These are phyloP conservation scores for Capreolus pygargus DNA, from an alignment of 2,113 vertebrate genomes.

Conservation along the genomic window DNA sequence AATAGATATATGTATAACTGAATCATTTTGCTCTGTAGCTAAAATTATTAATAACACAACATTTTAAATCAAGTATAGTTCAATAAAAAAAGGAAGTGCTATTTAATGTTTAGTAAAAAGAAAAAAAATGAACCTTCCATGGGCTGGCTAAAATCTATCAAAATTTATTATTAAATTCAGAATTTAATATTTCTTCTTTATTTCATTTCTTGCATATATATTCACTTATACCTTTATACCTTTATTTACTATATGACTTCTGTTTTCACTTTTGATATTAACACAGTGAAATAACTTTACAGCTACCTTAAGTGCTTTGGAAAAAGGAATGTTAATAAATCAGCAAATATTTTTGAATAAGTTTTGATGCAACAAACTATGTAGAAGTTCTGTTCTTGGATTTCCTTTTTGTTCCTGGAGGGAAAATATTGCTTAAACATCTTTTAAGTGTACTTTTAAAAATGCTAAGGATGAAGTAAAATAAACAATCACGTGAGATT, in stretches of 20 bases:
- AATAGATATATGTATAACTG: not conserved
- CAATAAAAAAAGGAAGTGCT: not conserved
- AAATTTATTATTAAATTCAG: not conserved
- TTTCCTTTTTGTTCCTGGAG: not conserved
- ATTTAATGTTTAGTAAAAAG: not conserved
- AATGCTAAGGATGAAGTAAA: not conserved
- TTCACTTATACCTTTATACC: not conserved
- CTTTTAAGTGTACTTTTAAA: not conserved
- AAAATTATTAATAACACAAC: not conserved
- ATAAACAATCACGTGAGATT: not conserved
- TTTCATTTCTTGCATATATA: not conserved
- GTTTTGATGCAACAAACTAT: not conserved
- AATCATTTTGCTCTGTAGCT: not conserved
- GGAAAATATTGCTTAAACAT: not conserved
- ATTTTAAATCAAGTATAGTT: not conserved
- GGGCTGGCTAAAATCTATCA: not conserved
- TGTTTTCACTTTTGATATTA: not conserved
- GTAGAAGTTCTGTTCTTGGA: not conserved
- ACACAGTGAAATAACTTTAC: not conserved
- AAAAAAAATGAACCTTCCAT: not conserved
- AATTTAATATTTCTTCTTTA: not conserved
- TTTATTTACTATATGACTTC: not conserved
- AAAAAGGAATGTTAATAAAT: not conserved
- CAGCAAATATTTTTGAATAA: not conserved
- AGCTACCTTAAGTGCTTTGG: not conserved